A percentile compares a stretch with the other conserved stretches of the same genome.
phyloP scores from a whole-genome alignment of 1,140 invertebrate species.

The Dysdera silvatica region DNA sequence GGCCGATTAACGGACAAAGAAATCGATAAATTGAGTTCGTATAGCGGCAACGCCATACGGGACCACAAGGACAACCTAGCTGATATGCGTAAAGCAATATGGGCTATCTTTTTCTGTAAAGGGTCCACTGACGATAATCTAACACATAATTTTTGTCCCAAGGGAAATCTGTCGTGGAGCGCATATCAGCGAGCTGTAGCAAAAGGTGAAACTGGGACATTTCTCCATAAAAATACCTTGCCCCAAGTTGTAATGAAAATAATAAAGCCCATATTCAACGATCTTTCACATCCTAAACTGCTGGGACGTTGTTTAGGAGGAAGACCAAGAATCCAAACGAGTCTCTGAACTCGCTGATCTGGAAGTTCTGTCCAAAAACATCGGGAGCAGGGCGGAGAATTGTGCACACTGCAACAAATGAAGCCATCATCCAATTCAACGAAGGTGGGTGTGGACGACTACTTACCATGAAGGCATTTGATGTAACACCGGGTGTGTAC shows the following conservation, averaged over 20 bases:
- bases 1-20: not conserved
- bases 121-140: not conserved
- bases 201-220: not conserved
- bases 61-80: not conserved
- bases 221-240: not conserved
- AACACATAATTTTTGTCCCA: not conserved
- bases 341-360: not conserved
- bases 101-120: not conserved
- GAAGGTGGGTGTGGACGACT: too few relatives aligned
- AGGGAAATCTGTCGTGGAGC: not conserved
- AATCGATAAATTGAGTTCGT: not conserved
- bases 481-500: too few relatives aligned
- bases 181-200: not conserved
- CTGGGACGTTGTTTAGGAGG: not conserved
- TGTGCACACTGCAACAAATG: not conserved
- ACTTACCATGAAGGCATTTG: too few relatives aligned
- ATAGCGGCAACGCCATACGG: not conserved
- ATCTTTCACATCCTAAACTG: not conserved
- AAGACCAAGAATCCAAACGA: not conserved
- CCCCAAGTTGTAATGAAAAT: not conserved
- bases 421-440: too few relatives aligned
- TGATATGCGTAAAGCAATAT: not conserved
- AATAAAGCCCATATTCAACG: not conserved
- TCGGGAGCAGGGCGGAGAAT: not conserved
- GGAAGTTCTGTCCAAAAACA: not conserved